Percentiles rank a stretch among this genome's conserved stretches.
Conservation (phyloP, 2,113 vertebrate genomes). For the Bothrops jararaca region DNA sequence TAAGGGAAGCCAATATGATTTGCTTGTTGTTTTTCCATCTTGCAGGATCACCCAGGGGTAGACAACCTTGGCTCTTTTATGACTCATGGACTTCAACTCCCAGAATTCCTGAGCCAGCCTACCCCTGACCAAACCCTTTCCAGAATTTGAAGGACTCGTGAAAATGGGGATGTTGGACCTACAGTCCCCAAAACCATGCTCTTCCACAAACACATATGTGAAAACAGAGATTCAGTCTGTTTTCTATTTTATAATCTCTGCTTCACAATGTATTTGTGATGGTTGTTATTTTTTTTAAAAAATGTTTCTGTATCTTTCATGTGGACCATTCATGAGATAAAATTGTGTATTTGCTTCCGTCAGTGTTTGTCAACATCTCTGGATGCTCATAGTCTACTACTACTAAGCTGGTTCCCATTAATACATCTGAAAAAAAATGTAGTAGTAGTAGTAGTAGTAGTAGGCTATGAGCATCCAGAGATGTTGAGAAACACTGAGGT, state of each 20-base stretch:
- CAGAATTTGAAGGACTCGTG: neutral
- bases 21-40: neutral
- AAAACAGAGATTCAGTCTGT: neutral
- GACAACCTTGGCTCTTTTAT: no score
- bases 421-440: neutral
- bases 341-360: conserved; percentile 8
- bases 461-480: neutral
- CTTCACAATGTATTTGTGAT: neutral
- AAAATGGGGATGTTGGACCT: neutral
- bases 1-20: neutral
- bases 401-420: conserved; percentile 17
- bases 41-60: neutral
- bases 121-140: neutral
- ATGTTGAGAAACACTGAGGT: neutral
- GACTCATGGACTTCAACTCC: no score
- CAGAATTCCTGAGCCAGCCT: no score
- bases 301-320: neutral
- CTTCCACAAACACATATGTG: neutral
- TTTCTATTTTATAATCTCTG: neutral
- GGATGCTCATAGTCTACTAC: no score
- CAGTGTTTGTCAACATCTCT: no score
- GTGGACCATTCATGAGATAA: conserved; percentile 9
- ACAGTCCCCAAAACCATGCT: neutral
- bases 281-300: neutral
- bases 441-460: neutral